Conservation (phyloP, 2,113 vertebrate species). For the Anarhynchus alexandrinus region DNA sequence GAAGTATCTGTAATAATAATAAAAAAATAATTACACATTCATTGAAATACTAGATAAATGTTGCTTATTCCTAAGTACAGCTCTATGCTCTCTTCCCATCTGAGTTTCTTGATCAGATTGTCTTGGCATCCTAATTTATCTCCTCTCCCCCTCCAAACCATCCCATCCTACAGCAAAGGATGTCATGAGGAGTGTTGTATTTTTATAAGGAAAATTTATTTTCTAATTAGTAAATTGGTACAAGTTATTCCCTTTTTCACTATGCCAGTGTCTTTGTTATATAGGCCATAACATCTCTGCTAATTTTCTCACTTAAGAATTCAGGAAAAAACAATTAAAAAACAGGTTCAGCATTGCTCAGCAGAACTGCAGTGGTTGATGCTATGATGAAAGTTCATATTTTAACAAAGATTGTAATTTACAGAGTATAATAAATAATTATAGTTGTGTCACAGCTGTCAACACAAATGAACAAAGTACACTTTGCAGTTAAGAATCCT, state of each 20-base stretch:
- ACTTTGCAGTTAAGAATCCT: background rate
- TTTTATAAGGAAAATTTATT: background rate
- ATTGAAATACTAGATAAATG: background rate
- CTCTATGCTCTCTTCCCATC: background rate
- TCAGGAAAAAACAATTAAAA: background rate
- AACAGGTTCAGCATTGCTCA: background rate
- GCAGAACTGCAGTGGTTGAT: background rate
- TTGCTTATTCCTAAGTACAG: background rate
- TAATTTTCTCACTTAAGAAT: background rate
- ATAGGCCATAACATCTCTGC: background rate
- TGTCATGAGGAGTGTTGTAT: background rate
- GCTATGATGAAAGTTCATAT: background rate
- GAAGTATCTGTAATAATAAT: background rate
- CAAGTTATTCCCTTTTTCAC: background rate
- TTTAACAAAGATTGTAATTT: background rate
- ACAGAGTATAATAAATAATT: background rate
- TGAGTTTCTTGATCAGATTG: background rate
- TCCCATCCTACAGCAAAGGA: background rate
- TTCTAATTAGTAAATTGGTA: background rate
- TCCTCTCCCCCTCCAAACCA: background rate
- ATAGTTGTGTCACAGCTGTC: background rate
- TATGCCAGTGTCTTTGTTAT: background rate
- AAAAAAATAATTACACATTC: background rate
- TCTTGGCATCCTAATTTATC: background rate
- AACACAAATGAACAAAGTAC: background rate